Conservation (phyloP, 2,113 vertebrate genomes). For the Gobio gobio region DNA sequence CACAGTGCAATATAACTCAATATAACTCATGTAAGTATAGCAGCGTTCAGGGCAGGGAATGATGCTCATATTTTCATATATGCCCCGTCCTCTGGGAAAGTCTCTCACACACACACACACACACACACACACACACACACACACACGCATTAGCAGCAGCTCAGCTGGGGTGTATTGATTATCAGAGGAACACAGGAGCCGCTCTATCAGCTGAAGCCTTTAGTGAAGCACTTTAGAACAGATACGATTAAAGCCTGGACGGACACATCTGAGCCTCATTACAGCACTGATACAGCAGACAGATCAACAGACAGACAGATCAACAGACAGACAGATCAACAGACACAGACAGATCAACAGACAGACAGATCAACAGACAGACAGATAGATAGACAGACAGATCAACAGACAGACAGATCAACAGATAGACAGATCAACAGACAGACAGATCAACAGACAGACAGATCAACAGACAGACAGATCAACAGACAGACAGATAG, state of each 20-base stretch:
- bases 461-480: no score
- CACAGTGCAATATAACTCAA: neutral
- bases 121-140: neutral
- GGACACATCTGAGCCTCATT: slow-evolving; percentile 18
- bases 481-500: no score
- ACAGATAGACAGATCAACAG: no score
- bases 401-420: no score
- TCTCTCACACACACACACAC: neutral
- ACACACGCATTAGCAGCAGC: neutral
- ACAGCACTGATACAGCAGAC: no score
- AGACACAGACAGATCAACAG: no score
- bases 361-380: no score
- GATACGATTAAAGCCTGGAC: slow-evolving; percentile 45
- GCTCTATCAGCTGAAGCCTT: neutral
- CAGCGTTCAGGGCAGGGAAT: neutral
- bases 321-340: no score
- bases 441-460: no score
- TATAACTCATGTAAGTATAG: neutral
- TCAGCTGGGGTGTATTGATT: slow-evolving; percentile 19
- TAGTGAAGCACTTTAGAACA: slow-evolving; percentile 37
- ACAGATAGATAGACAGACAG: no score
- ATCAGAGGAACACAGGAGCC: neutral
- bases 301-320: no score
- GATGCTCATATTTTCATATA: neutral
- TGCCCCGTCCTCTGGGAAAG: neutral